Base-by-base conservation (phyloP, 2,113 vertebrate species). In the Shinisaurus crocodilurus region DNA sequence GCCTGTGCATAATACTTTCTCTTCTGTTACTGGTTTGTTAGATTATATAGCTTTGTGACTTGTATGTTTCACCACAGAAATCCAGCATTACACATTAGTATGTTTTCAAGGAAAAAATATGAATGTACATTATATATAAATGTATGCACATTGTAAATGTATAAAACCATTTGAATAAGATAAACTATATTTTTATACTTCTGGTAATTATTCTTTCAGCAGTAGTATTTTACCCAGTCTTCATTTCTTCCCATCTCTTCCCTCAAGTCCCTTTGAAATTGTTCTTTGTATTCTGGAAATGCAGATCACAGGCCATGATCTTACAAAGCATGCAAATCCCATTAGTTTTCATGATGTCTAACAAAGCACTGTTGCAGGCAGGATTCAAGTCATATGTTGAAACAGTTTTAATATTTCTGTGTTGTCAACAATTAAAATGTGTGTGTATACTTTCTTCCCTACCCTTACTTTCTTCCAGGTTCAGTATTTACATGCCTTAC, bases 401-500 rank as follows among this genome's bases (percentile, higher is more conserved):
- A 86, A 48, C 8, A 57, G 74, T 83, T n/a, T 32, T 84, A 79
- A 23, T 37, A 88, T 75, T 54, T 70, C n/a, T 69, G 9, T 50
- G 65, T 83, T 86, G 0, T 7, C 15, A 88, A 77, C 37, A 77
- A 81, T 25, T 0, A 25, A 88, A 48, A 90, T 72, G 79, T 96
- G 93, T 82, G 48, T 79, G 18, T 69, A 3, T 57, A 89, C 18
- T 91, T 79, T 45, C 29, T 16, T 0, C 89, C 87, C 94, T 75
- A 27, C n/a, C 57, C 69, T 57, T 43, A 18, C 25, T 34, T 90
- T 94, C 86, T 96, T 96, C 43, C 95, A 98, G 98, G 98, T 92
- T 98, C 98, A 84, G 50, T 98, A 93, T 98, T 98, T 95, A 98
- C 98, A 16, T 98, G 98, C 94, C 97, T 98, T 91, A 98, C 98